Evolutionary conservation across 2,888 invertebrate species (phyloP).

Genomic region (Drosophila neonasuta): DNA sequence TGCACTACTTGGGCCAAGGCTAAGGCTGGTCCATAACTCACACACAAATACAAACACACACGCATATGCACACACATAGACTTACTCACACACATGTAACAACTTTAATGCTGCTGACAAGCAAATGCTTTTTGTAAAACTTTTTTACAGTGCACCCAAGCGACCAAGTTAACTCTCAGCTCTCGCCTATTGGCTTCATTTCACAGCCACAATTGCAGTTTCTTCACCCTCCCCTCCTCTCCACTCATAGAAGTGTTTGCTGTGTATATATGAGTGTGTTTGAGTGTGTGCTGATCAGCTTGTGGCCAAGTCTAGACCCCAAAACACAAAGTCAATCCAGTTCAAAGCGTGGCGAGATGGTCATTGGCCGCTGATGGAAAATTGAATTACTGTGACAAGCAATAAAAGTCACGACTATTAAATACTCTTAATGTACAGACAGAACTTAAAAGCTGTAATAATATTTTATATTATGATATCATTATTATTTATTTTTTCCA

Average conservation of each 20-base stretch:
- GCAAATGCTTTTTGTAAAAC: constrained; percentile 71
- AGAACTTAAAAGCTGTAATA: no score
- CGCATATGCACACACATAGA: constrained; percentile 1
- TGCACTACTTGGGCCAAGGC: constrained; percentile 61
- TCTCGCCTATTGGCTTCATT: constrained; percentile 26
- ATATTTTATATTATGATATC: no score
- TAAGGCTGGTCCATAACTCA: constrained; percentile 67
- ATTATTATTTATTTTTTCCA: no score
- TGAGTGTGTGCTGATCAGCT: constrained; percentile 35
- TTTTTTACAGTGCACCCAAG: constrained; percentile 39
- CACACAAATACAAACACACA: constrained; percentile 14
- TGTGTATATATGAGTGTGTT: background rate
- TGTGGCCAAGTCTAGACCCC: constrained; percentile 8
- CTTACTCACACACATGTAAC: constrained; percentile 13
- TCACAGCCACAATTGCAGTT: constrained; percentile 38
- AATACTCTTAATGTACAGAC: background rate
- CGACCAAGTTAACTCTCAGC: constrained; percentile 36
- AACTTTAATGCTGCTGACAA: constrained; percentile 67
- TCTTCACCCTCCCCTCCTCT: background rate
- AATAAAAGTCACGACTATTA: background rate
- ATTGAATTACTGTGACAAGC: constrained; percentile 8
- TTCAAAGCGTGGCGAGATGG: constrained; percentile 40
- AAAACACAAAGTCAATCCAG: constrained; percentile 43
- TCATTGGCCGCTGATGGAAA: constrained; percentile 19
- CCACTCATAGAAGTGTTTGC: constrained; percentile 1